phyloP scores from a whole-genome alignment of 2,113 vertebrate genomes.

The Aix galericulata region DNA sequence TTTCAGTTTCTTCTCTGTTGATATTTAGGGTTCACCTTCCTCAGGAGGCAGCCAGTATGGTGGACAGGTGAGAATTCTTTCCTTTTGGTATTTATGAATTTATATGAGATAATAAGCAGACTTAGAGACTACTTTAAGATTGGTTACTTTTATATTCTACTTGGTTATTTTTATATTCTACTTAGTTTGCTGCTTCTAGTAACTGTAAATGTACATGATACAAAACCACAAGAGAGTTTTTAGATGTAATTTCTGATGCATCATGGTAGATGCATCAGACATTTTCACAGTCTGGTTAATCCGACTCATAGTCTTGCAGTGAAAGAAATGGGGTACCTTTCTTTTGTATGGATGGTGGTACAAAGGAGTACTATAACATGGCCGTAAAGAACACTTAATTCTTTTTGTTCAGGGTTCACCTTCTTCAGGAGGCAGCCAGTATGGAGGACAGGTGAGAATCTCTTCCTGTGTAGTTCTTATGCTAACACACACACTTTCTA shows the following conservation, averaged over 20 bases:
- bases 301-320: not conserved
- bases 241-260: not conserved
- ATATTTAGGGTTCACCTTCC: slow-evolving; percentile 25
- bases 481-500: not conserved
- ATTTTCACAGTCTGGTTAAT: not conserved
- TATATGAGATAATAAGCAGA: not conserved
- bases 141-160: not conserved
- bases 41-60: slow-evolving; percentile 30
- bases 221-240: not conserved
- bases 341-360: not conserved
- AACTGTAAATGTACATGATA: not conserved
- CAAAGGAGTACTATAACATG: not conserved
- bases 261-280: not conserved
- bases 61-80: slow-evolving; percentile 41
- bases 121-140: not conserved
- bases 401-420: slow-evolving; percentile 22
- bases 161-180: not conserved
- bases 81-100: not conserved
- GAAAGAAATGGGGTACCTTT: not conserved
- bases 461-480: not conserved
- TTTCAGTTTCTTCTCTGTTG: not conserved
- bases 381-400: not conserved
- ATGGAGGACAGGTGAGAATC: slow-evolving; percentile 53
- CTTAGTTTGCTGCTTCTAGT: not conserved
- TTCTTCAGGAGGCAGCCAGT: slow-evolving; percentile 44